Conservation (phyloP, 2,797 vertebrate genomes). For the Fistularia tabacaria region DNA sequence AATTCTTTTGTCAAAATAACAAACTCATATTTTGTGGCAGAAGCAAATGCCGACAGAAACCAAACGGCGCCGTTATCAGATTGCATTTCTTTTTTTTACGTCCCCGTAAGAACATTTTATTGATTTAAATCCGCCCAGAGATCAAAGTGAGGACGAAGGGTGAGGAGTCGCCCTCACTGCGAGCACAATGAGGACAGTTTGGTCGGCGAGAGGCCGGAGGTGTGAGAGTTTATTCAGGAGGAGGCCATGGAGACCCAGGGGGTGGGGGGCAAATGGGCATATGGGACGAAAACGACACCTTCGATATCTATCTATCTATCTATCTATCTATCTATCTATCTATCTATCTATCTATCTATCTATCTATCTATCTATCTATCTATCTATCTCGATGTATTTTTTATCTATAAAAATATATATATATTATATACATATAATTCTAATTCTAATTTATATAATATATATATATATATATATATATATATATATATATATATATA, state of each 20-base stretch:
- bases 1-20: no score
- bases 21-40: no score
- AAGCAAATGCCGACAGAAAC: not conserved
- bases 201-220: constrained; percentile 43
- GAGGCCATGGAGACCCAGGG: constrained; percentile 29
- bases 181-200: constrained; percentile 20
- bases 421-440: no score
- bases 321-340: no score
- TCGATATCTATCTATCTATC: no score
- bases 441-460: no score
- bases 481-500: no score
- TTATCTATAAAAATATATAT: no score
- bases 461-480: no score
- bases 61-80: constrained; percentile 19
- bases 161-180: constrained; percentile 57
- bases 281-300: constrained; percentile 52
- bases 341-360: no score
- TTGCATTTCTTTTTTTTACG: constrained; percentile 2
- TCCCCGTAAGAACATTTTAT: constrained; percentile 21
- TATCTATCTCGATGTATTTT: no score
- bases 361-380: no score
- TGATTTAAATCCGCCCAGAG: constrained; percentile 17
- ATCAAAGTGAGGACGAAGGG: constrained; percentile 63
- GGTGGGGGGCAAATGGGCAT: constrained; percentile 9
- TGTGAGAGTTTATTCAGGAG: constrained; percentile 55